Evolutionary conservation across 2,888 invertebrate genomes (phyloP), one percentile per base, ranked within the genome.

Genomic region (Malachius bipustulatus): DNA sequence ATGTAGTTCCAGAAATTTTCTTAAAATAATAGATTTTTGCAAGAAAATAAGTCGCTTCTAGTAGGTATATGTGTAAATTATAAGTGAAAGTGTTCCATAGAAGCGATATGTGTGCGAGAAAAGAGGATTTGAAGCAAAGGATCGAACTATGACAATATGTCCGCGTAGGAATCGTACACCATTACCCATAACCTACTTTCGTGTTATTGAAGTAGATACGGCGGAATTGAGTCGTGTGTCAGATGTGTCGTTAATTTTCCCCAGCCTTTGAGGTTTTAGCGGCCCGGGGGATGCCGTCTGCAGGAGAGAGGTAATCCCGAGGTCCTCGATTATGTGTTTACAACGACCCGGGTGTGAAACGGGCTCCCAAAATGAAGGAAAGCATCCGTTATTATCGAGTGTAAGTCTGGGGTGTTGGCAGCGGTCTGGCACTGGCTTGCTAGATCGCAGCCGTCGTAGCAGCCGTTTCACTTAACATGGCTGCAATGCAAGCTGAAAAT

Each of bases 401-500:
- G 54, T 58, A 60, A 60, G 59, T 57, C 57, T 72, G 73, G 71
- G 73, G 73, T 71, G 72, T 73, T 69, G 71, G 72, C 65, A 61
- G 61, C 60, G 71, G 72, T 65, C 62, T 62, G 61, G 60, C 57
- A 62, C 60, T 63, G 64, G 63, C 61, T 62, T 63, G 62, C 58
- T 57, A 54, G 56, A 58, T 59, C 57, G 24, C 24, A 19, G 24
- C 24, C 24, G n/a, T n/a, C n/a, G 24, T 19, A 6, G 59, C 58
- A 59, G 59, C 57, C 60, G 59, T 59, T 59, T 59, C 56, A 56
- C 57, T 58, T 70, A 78, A 78, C 75, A 81, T 81, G 81, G 81
- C 81, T 77, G 79, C 81, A 73, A 80, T 80, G 74, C 79, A 78
- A 75, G 77, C 80, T 68, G 80, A 80, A 73, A 74, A 77, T 70